Evolutionary conservation across 2,113 vertebrate species (phyloP).

Genomic region (Chaetorhynchus papuensis): DNA sequence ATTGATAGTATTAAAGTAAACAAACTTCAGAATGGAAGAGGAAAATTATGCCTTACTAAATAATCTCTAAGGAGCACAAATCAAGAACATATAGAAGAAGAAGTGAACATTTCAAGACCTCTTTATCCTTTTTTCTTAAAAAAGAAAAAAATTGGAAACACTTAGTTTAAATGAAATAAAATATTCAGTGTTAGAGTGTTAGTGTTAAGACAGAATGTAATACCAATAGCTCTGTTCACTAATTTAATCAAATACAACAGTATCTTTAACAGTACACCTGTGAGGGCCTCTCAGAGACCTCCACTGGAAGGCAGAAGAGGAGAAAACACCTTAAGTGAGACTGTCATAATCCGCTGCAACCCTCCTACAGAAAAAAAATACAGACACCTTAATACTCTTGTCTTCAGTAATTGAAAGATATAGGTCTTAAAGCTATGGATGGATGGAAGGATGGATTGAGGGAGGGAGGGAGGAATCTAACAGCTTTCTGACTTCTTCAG

Average conservation of each 20-base stretch:
- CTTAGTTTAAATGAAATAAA: neutral
- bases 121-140: neutral
- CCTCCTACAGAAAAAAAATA: neutral
- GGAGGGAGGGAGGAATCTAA: neutral
- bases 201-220: neutral
- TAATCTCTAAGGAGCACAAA: neutral
- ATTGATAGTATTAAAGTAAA: neutral
- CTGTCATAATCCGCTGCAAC: neutral
- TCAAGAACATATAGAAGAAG: neutral
- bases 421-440: neutral
- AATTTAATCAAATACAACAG: neutral
- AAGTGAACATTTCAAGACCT: neutral
- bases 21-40: neutral
- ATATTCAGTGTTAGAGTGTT: neutral
- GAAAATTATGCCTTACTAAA: neutral
- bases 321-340: neutral
- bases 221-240: neutral
- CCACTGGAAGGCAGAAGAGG: neutral
- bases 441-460: no score
- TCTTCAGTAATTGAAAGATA: neutral
- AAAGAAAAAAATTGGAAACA: neutral
- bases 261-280: neutral
- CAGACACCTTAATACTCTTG: neutral
- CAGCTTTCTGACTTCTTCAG: neutral
- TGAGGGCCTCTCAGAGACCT: neutral